Conservation (phyloP, 2,113 vertebrate species). For the Alaudala cheleensis region DNA sequence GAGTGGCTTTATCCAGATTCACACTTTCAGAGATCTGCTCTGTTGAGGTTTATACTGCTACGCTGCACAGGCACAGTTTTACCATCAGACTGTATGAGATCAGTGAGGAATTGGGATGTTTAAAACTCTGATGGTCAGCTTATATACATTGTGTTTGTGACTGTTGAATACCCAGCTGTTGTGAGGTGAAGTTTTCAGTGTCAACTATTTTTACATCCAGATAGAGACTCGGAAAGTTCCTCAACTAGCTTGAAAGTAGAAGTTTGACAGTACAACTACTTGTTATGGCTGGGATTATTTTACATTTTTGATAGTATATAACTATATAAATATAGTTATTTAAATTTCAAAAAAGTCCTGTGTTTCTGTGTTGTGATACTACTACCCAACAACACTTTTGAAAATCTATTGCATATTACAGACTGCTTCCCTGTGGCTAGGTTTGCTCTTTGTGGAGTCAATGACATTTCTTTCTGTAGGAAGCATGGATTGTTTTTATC, state of each 20-base stretch:
- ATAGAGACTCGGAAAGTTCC: background rate
- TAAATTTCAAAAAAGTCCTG: background rate
- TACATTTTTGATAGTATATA: background rate
- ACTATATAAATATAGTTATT: too few relatives aligned
- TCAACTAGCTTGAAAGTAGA: background rate
- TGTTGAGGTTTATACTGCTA: accelerated
- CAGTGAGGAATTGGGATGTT: background rate
- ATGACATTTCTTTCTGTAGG: background rate
- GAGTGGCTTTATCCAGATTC: background rate
- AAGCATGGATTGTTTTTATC: background rate
- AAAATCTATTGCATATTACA: background rate
- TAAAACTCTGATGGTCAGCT: background rate
- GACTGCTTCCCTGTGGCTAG: background rate
- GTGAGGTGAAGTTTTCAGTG: background rate
- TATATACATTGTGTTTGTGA: background rate
- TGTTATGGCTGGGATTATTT: background rate
- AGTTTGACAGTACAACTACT: background rate
- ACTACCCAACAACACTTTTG: background rate
- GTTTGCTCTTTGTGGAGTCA: background rate
- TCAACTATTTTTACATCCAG: background rate
- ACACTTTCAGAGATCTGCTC: background rate
- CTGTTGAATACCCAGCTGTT: background rate
- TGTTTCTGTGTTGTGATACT: background rate
- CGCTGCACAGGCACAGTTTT: background rate
- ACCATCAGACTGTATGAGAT: background rate